These are phyloP conservation scores for Pinctada fucata DNA, from an alignment of 2,888 invertebrate genomes.

Conservation along the genomic window DNA sequence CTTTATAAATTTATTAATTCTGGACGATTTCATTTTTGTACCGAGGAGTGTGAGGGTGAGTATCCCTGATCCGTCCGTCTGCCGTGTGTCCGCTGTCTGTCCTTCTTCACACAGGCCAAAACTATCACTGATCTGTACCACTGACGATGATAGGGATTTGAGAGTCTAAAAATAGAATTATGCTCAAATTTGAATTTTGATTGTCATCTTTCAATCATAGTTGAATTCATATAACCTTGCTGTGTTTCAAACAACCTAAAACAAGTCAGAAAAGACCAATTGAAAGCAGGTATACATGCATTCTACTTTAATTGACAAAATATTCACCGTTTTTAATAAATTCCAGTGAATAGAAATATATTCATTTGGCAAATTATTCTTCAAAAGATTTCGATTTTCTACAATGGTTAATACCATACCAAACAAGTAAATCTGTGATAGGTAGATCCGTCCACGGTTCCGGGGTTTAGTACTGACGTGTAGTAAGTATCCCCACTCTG, in stretches of 20 bases:
- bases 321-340: too few relatives aligned
- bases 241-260: too few relatives aligned
- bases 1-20: too few relatives aligned
- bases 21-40: neutral
- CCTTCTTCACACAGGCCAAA: constrained; percentile 20
- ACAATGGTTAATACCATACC: neutral
- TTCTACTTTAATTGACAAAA: too few relatives aligned
- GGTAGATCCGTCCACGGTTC: neutral
- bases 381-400: too few relatives aligned
- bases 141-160: neutral
- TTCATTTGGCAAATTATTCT: too few relatives aligned
- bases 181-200: neutral
- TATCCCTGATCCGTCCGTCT: constrained; percentile 8
- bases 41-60: constrained; percentile 14
- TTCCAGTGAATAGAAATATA: too few relatives aligned
- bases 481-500: constrained; percentile 15
- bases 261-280: too few relatives aligned
- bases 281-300: too few relatives aligned
- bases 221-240: neutral
- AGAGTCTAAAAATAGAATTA: neutral
- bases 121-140: constrained; percentile 3
- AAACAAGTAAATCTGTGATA: constrained; percentile 21
- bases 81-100: constrained; percentile 11
- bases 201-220: neutral
- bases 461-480: constrained; percentile 18